A percentile compares a stretch with the other conserved stretches of the same genome.
Conservation (phyloP, 2,113 vertebrate genomes). For the Numida meleagris region DNA sequence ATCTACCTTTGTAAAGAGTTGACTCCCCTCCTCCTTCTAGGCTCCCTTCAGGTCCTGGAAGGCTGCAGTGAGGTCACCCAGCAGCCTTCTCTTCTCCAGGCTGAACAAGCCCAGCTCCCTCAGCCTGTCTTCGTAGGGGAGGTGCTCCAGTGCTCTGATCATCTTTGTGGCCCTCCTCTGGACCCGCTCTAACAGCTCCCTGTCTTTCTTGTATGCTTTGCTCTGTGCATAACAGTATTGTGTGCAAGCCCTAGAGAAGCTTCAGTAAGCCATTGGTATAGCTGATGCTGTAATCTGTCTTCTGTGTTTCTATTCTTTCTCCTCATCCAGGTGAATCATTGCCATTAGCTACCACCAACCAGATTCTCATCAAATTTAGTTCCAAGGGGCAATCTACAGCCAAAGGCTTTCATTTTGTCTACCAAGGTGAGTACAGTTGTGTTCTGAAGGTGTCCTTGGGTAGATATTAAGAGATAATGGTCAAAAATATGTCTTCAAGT, state of each 20-base stretch:
- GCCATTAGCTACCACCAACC: constrained; percentile 94
- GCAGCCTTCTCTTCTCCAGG: too few species aligned
- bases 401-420: constrained; percentile 96
- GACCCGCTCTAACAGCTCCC: too few species aligned
- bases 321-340: constrained; percentile 89
- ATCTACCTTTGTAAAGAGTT: too few species aligned
- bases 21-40: too few species aligned
- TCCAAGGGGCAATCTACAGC: constrained; percentile 93
- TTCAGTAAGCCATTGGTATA: fast-evolving
- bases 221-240: background rate
- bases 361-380: constrained; percentile 94
- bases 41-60: too few species aligned
- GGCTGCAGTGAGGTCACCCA: too few species aligned
- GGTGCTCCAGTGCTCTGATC: too few species aligned
- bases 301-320: background rate
- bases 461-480: fast-evolving
- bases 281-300: fast-evolving
- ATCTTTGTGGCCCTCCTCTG: too few species aligned
- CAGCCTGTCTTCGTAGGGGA: too few species aligned
- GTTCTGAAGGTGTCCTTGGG: background rate
- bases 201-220: too few species aligned
- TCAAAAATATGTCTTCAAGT: background rate
- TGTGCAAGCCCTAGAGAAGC: background rate
- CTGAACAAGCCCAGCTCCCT: too few species aligned
- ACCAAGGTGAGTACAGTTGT: constrained; percentile 87